A percentile compares a stretch with the other conserved stretches of the same genome.
phyloP scores from a whole-genome alignment of 2,113 vertebrate genomes.

The Copsychus sechellarum region DNA sequence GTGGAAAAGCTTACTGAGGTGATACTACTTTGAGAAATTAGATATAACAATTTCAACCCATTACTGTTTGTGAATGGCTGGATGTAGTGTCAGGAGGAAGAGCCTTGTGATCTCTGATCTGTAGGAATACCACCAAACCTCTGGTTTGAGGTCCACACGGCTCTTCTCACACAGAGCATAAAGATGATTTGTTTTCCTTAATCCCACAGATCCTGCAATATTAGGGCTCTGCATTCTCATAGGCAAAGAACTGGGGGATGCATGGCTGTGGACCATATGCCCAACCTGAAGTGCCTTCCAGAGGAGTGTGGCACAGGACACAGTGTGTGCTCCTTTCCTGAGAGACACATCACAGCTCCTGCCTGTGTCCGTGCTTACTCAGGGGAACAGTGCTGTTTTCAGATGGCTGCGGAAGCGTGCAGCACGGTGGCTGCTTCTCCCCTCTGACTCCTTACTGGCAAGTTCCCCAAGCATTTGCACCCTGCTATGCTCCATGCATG shows the following conservation, averaged over 20 bases:
- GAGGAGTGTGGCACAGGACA: not conserved
- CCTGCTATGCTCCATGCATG: not conserved
- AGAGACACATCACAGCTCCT: accelerated
- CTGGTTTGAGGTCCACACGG: not conserved
- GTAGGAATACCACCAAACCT: not conserved
- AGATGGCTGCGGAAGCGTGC: not conserved
- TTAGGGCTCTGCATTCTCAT: not conserved
- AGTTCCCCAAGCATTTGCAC: not conserved
- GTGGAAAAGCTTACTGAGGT: not conserved
- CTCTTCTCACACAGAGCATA: not conserved
- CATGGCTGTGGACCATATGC: not conserved
- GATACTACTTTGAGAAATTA: not conserved
- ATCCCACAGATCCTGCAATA: not conserved
- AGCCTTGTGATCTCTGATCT: not conserved
- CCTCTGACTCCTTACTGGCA: not conserved
- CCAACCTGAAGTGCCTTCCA: not conserved
- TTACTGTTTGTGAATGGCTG: not conserved
- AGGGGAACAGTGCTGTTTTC: not conserved
- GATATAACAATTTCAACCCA: not conserved
- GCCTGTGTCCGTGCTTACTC: accelerated
- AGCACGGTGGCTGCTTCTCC: not conserved
- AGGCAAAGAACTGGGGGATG: not conserved
- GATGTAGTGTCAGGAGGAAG: not conserved
- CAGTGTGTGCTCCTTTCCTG: not conserved
- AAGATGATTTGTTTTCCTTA: not conserved